Evolutionary conservation across 2,797 vertebrate genomes (phyloP), one percentile per base, ranked within the genome.

Genomic region (Rhinichthys osculus): DNA sequence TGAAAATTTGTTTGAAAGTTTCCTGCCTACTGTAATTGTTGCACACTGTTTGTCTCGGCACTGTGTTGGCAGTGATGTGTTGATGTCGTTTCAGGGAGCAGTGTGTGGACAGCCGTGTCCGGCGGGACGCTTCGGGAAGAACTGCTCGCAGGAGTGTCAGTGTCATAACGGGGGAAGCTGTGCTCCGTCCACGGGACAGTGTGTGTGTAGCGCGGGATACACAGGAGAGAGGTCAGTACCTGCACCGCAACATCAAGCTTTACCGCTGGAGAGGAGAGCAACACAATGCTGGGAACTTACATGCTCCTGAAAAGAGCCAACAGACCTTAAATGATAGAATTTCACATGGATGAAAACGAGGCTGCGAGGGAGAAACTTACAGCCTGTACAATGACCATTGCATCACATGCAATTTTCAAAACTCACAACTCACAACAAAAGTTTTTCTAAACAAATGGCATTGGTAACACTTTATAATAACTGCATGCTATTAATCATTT

Each of bases 81-180:
- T 89, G 59, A 27, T 79, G 59, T 66, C 94, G 73, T 94, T 90
- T 52, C 90, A 99, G 98, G 98, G 98, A 83, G 96, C 93, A 57
- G 98, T 99, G 88, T 99, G 98, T 92, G 98, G 98, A 30, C 97
- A 99, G 92, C 98, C 98, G 66, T 99, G 98, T 96, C 97, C 97
- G 0, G 95, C 97, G 77, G 97, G 97, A 50, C 96, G 95, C 86
- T 97, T 95, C 0, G 98, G 98, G 89, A 96, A 92, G 78, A 98
- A 98, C 91, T 99, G 98, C 90, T 96, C 96, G 13, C 97, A 98
- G 91, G 98, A 99, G 89, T 99, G 98, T 89, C 97, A 98, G 91
- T 99, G 98, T 93, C 98, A 99, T 94, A 99, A 99, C 0, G 96
- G 96, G 82, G 98, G 96, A 67, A 94, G 93, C 2, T 99, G 98